Percentiles rank a stretch among this genome's conserved stretches.
These are phyloP conservation scores for Xestia ashworthii DNA, from an alignment of 2,888 invertebrate species.

Conservation along the genomic window DNA sequence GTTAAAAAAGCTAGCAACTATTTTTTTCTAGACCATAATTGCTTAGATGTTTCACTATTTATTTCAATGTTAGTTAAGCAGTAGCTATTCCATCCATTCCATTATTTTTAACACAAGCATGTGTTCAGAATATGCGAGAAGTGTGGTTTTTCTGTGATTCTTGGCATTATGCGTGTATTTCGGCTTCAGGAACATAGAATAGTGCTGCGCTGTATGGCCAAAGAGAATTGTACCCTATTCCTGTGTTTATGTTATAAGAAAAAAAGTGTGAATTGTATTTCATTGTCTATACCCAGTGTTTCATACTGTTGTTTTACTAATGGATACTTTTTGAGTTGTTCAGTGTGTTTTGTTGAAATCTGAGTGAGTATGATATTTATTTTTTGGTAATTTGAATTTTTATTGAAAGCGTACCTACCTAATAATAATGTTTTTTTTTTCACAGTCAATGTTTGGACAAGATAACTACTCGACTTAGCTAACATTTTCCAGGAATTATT, in stretches of 20 bases:
- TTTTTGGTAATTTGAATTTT: constrained; percentile 2
- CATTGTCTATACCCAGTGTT: constrained; percentile 52
- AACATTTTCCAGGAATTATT: constrained; percentile 43
- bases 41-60: constrained; percentile 19
- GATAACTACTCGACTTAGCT: constrained; percentile 83
- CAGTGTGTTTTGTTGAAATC: constrained; percentile 47
- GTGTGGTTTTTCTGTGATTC: constrained; percentile 56
- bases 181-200: constrained; percentile 48
- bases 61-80: constrained; percentile 41
- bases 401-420: not conserved
- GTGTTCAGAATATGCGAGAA: constrained; percentile 40
- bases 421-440: constrained; percentile 68
- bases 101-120: constrained; percentile 58
- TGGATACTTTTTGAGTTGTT: constrained; percentile 51
- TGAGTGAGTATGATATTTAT: constrained; percentile 56
- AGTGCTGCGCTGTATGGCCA: constrained; percentile 45
- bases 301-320: constrained; percentile 55
- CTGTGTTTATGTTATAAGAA: constrained; percentile 22
- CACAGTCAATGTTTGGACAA: constrained; percentile 87
- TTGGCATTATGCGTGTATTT: constrained; percentile 56
- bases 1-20: not conserved
- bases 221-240: constrained; percentile 35
- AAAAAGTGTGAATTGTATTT: constrained; percentile 48
- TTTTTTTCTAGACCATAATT: not conserved
- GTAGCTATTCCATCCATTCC: constrained; percentile 16